Base-by-base conservation (phyloP, 2,113 vertebrate species). In the Lota lota region DNA sequence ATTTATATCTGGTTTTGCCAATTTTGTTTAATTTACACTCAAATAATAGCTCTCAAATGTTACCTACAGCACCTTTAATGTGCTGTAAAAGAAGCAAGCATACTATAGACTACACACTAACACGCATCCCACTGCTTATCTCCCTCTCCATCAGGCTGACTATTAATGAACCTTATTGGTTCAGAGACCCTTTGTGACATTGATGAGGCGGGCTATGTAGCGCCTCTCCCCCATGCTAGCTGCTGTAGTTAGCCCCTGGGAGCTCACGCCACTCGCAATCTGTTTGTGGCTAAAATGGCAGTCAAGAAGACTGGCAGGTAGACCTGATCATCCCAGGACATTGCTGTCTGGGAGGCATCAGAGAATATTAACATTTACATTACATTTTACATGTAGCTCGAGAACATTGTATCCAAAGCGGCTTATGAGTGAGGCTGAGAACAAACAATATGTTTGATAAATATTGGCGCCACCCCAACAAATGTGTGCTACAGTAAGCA, bases 161-260 rank as follows among this genome's bases (percentile, higher is more conserved):
- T 66, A 86, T 84, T 84, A 86, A 87, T 88, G 73, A 74, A 69
- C 67, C 74, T 16, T 64, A 60, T 73, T 58, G 36, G 65, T 77
- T 73, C 82, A 77, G 77, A 68, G 61, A 17, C 21, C 63, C 60
- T 7, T 21, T 18, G 47, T 74, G 79, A 74, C 71, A 60, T 58
- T 78, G 72, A 75, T 70, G 60, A 73, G 71, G 64, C 61, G 66
- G 64, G 64, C 63, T 59, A 4, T 40, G 36, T 61, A 72, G 68
- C 50, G 16, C 17, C 59, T 15, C 22, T 16, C 16, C 14, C 15
- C 50, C 50, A 16, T 14, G 16, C 50, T 17, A 4, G 53, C 53
- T 54, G 18, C 72, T 73, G 68, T 22, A 51, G 67, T 75, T 68
- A 70, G 66, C 62, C 69, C n/a, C 21, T n/a, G 62, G 47, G 51